Evolutionary conservation across 1,140 invertebrate species (phyloP), one percentile per base, ranked within the genome.

Genomic region (Amphibalanus amphitrite): DNA sequence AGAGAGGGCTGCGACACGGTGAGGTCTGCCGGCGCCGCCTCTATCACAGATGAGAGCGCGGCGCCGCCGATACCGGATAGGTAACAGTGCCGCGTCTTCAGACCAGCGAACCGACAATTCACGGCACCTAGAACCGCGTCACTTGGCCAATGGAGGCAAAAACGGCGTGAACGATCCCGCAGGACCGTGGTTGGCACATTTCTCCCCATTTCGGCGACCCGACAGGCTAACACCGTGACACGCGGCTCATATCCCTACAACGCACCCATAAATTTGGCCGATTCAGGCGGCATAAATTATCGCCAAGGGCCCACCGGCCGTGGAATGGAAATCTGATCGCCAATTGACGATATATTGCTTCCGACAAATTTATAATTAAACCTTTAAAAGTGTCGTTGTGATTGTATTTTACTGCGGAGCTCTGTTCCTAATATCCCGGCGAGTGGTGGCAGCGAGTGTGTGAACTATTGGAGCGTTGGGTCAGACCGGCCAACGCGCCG

Each of bases 381-480:
- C 10, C 47, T 20, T 59, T 59, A 20, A 59, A 59, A 59, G 23
- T 59, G 47, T 23, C 47, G 10, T 59, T 59, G 47, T 59, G 47
- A 59, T 59, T 59, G 47, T 59, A 59, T 59, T 59, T 59, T 59
- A 59, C 17, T 13, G 47, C 47, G 20, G 47, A 20, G 10, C 23
- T 59, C 47, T 59, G 47, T 59, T 59, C 47, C 47, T 59, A 59
- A 59, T 59, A 59, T 59, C 47, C 47, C 17, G 47, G 10, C 47
- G 47, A 59, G 23, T 59, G 47, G 47, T 59, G 47, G 47, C 47
- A 20, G 6, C 1, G 47, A 1, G 47, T 59, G 20, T 59, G 23
- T 59, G 47, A 59, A 23, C 47, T 59, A 59, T 59, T 59, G 47
- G 47, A 59, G 23, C 33, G 76, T 78, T 81, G 76, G 80, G 78